These are phyloP conservation scores for Prunella himalayana DNA, from an alignment of 2,113 vertebrate species.

Conservation along the genomic window DNA sequence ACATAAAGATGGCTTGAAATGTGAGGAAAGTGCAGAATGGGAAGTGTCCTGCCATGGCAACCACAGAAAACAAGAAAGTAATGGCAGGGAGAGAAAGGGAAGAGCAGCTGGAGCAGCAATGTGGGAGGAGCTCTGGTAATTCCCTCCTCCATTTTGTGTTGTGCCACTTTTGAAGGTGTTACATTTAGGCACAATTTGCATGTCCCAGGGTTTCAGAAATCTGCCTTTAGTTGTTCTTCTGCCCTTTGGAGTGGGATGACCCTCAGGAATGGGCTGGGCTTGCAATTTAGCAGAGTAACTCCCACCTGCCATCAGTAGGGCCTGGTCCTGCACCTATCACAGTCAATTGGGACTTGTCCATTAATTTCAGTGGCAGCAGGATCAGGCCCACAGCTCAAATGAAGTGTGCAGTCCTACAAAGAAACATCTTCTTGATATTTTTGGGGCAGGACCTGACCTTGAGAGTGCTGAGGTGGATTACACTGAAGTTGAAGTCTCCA, in stretches of 20 bases:
- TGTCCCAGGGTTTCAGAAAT: background rate
- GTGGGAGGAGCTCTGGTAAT: background rate
- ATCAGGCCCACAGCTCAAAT: constrained; percentile 1
- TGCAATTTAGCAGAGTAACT: background rate
- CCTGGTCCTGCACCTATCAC: background rate
- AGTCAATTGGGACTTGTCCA: background rate
- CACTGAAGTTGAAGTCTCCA: constrained; percentile 74
- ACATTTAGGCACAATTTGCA: background rate
- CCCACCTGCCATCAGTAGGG: background rate
- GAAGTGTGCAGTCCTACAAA: background rate
- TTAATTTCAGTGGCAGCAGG: constrained; percentile 3
- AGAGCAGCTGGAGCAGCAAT: background rate
- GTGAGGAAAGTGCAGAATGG: background rate
- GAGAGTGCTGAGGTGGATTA: constrained; percentile 73
- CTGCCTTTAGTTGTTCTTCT: background rate
- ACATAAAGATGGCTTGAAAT: background rate
- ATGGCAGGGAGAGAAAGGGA: background rate
- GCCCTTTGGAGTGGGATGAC: background rate
- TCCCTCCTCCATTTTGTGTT: background rate
- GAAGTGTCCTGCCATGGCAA: background rate
- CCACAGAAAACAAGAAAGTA: background rate
- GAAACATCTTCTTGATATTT: constrained; percentile 65
- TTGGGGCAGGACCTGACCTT: constrained; percentile 70
- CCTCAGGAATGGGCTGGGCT: background rate
- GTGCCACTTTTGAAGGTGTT: background rate